Evolutionary conservation across 2,888 invertebrate genomes (phyloP), one percentile per base, ranked within the genome.

Genomic region (Metalampra italica): DNA sequence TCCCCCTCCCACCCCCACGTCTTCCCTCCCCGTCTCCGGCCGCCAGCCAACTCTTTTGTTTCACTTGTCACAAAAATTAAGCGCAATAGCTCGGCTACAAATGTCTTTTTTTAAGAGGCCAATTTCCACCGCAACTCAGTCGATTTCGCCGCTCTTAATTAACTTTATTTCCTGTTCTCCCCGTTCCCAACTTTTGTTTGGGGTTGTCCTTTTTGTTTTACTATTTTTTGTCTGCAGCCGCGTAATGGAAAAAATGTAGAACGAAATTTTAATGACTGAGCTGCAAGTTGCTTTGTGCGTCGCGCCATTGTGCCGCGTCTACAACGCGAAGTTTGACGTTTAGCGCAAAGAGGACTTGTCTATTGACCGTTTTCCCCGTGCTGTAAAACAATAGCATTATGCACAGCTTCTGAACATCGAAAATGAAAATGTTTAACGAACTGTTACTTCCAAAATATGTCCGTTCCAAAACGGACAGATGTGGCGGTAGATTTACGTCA

Each of bases 41-140:
- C 75, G 71, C 76, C 76, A 60, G 73, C 78, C 82, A 88, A 87
- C 87, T 88, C 87, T 88, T 85, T 88, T 88, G 89, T 89, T 88
- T 88, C 86, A 85, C 87, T 88, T 87, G 88, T 88, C 89, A 84
- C 88, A 87, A 87, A 89, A 89, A 89, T 89, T 89, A 89, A 87
- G 83, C 86, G 86, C 86, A 87, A 86, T 86, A 83, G 82, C 84
- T 81, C 70, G 68, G 84, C 86, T 85, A 88, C 88, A 88, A 88
- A 88, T 87, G 86, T 86, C 84, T 86, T 82, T 85, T 87, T 88
- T 88, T 85, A 88, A 86, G 78, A 81, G 83, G 78, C 85, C 86
- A 88, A 88, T 88, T 88, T 88, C 82, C 85, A 87, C 88, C 86
- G 86, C 87, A 85, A 80, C 87, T 85, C 87, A 87, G 88, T 87